Evolutionary conservation across 2,888 invertebrate species (phyloP), one percentile per base, ranked within the genome.

Genomic region (Lucinisca nassula): DNA sequence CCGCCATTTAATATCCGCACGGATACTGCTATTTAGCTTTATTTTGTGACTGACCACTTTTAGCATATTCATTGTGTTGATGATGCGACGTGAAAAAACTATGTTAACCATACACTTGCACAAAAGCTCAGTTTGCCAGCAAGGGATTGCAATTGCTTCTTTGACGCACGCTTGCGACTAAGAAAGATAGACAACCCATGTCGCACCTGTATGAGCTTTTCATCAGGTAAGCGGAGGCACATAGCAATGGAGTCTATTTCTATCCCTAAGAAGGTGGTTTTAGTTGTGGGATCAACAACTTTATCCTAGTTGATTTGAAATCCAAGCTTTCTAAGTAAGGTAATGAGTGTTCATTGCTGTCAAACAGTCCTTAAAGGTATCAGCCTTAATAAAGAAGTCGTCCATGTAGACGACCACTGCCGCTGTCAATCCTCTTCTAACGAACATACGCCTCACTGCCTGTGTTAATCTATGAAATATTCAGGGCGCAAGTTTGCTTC

Each of bases 31-130:
- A n/a, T 17, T 45, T 6, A 77, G 37, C 24, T 6, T 37, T 1
- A 61, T 51, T 37, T 75, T 79, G 55, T 84, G 84, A 27, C n/a
- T n/a, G 24, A 35, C 40, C 27, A 35, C 70, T 67, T 80, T 58
- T 1, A 80, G 55, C n/a, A 32, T n/a, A 14, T 67, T 67, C 0
- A 67, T 32, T 4, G 32, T 35, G 24, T 67, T 35, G 21, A 70
- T 70, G 51, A 58, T 70, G 14, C 61, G 67, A 27, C 83, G 74
- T n/a, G 80, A 75, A 70, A 61, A 77, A 21, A 82, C 85, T 78
- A 82, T 81, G 38, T 82, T 79, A 32, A 82, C 82, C 74, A 70
- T 45, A 83, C 86, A 30, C 77, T 70, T 21, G 81, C 49, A n/a
- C 74, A 82, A 82, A 82, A 82, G n/a, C 74, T 79, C 17, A 85